Percentiles rank a stretch among this genome's conserved stretches.
phyloP scores from a whole-genome alignment of 2,888 invertebrate genomes.

The Archaeoteleia sp. region DNA sequence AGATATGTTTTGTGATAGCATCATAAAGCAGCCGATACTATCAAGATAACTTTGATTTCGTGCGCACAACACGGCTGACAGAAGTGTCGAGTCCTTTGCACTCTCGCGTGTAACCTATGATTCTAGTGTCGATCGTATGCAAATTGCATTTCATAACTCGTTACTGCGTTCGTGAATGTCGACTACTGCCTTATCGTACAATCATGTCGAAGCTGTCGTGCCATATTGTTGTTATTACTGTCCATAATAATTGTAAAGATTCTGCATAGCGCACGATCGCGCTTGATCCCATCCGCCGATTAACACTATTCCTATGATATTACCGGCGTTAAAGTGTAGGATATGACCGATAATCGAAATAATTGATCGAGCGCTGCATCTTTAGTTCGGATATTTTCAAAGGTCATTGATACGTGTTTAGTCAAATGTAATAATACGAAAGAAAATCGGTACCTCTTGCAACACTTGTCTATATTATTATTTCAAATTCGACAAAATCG shows the following conservation, averaged over 20 bases:
- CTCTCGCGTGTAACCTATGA: constrained; percentile 13
- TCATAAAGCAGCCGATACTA: constrained; percentile 13
- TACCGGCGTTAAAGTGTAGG: too few species aligned
- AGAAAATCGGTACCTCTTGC: too few species aligned
- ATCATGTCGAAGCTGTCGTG: constrained; percentile 40
- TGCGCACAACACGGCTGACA: constrained; percentile 6
- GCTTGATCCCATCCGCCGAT: constrained; percentile 4
- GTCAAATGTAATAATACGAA: too few species aligned
- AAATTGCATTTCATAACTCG: constrained; percentile 70
- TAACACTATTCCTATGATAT: too few species aligned
- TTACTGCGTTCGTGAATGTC: constrained; percentile 48
- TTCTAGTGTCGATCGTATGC: constrained; percentile 61
- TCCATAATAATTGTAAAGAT: constrained; percentile 26
- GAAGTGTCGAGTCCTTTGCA: constrained; percentile 23
- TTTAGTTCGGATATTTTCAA: too few species aligned
- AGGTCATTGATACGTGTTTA: too few species aligned
- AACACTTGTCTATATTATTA: too few species aligned
- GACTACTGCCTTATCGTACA: constrained; percentile 36
- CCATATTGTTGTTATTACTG: constrained; percentile 35
- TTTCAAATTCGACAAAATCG: too few species aligned
- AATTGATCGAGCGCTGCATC: too few species aligned
- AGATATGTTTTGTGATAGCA: too few species aligned
- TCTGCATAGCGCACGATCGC: not conserved
- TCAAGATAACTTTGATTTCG: constrained; percentile 19
- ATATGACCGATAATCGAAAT: too few species aligned